Conservation (phyloP, 2,888 invertebrate species). For the Anagyrus pseudococci region DNA sequence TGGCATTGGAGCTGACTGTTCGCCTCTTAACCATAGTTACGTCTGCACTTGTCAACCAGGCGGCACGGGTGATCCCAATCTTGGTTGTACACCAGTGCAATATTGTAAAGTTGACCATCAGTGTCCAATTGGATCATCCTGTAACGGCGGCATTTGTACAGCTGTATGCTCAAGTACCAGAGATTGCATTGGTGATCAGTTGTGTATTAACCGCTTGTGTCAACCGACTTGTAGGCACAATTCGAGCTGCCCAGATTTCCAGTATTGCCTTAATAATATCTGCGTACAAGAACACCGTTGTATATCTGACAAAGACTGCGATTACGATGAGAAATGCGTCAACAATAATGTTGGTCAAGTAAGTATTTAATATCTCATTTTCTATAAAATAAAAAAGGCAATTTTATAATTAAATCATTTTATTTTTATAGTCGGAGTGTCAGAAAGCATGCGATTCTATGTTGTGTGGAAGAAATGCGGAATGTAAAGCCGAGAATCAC, state of each 20-base stretch:
- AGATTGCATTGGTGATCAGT: slow-evolving; percentile 85
- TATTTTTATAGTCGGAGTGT: slow-evolving; percentile 68
- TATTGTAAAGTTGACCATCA: slow-evolving; percentile 82
- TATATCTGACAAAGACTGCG: slow-evolving; percentile 75
- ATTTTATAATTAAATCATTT: slow-evolving; percentile 1
- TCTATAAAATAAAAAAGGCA: background rate
- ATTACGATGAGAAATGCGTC: slow-evolving; percentile 75
- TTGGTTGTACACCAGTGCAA: slow-evolving; percentile 83
- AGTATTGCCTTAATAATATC: slow-evolving; percentile 83
- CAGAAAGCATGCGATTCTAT: slow-evolving; percentile 76
- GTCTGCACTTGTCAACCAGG: slow-evolving; percentile 85
- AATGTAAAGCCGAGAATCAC: slow-evolving; percentile 78
- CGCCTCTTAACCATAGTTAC: slow-evolving; percentile 78
- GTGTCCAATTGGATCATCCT: slow-evolving; percentile 84
- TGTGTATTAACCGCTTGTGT: slow-evolving; percentile 86
- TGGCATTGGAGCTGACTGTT: slow-evolving; percentile 80
- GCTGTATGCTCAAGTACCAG: slow-evolving; percentile 80
- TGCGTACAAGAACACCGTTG: slow-evolving; percentile 85
- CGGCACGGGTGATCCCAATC: slow-evolving; percentile 83
- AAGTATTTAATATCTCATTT: slow-evolving; percentile 26
- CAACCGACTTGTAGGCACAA: slow-evolving; percentile 83
- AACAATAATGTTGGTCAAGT: slow-evolving; percentile 73
- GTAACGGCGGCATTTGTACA: slow-evolving; percentile 81
- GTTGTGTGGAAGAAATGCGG: slow-evolving; percentile 82
- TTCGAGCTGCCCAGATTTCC: slow-evolving; percentile 82